Evolutionary conservation across 2,797 vertebrate genomes (phyloP).

Genomic region (Labeo calbasu): DNA sequence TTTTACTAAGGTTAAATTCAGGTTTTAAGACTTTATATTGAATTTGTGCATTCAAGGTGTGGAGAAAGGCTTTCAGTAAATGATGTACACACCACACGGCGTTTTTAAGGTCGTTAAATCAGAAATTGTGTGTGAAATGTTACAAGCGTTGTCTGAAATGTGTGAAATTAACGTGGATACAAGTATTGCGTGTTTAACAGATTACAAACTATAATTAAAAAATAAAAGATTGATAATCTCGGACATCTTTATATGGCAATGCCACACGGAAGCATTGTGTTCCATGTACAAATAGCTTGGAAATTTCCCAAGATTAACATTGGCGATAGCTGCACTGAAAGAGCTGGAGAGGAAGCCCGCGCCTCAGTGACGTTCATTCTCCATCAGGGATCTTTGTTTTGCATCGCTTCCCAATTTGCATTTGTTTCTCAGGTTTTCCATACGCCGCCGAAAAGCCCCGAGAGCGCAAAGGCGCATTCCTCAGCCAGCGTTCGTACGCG

Average conservation of each 20-base stretch:
- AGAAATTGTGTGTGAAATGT: neutral
- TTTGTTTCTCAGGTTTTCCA: conserved; percentile 77
- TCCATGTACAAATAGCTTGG: conserved; percentile 38
- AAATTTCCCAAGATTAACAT: conserved; percentile 42
- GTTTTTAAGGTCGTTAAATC: neutral
- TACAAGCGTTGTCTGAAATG: neutral
- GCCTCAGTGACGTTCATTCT: conserved; percentile 65
- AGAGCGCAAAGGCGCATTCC: conserved; percentile 59
- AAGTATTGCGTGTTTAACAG: neutral
- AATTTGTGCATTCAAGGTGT: neutral
- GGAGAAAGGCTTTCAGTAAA: no score
- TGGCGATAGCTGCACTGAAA: conserved; percentile 26
- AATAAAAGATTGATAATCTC: neutral
- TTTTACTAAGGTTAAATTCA: no score
- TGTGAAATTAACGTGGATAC: neutral
- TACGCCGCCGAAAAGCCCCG: conserved; percentile 65
- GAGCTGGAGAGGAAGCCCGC: conserved; percentile 52
- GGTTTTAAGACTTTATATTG: neutral
- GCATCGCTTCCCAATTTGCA: conserved; percentile 80
- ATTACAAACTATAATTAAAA: neutral
- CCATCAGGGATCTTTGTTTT: conserved; percentile 76
- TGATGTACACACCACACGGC: neutral
- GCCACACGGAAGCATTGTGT: neutral
- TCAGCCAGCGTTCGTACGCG: conserved; percentile 63
- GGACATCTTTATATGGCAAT: neutral